Base-by-base conservation (phyloP, 1,140 invertebrate species). In the Ptiloglossa arizonensis region DNA sequence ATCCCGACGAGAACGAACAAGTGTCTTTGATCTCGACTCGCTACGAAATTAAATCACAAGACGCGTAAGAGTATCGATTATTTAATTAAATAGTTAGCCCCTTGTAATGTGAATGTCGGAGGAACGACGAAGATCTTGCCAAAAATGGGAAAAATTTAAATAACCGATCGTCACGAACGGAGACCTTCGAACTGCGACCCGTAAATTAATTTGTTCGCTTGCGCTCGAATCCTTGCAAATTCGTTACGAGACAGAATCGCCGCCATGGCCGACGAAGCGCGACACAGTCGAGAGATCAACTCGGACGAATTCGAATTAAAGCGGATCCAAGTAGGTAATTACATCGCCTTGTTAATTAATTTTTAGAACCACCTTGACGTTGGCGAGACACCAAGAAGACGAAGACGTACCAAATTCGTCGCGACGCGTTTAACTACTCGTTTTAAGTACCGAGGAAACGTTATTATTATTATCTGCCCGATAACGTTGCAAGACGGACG, bases 321-420 rank as follows among this genome's bases (percentile, higher is more conserved):
- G n/a, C 56, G 46, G 52, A 62, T 48, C 68, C 73, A 38, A 69
- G 52, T 19, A 50, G 50, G 38, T 68, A 78, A 83, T 82, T 59
- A 78, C 56, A 72, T 73, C 59, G 38, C 22, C 32, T 38, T n/a
- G 17, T 73, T 79, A 82, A 83, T 83, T 82, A 83, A 82, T 83
- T 78, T 35, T 75, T 69, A 29, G 67, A 63, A 56, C 70, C 32
- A 6, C 2, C 32, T 35, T 6, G 32, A 6, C 24, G 56, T 50
- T 48, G 50, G 3, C 54, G n/a, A 27, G 48, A 50, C 27, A 41
- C 66, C n/a, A n/a, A n/a, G 48, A 24, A 35, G 32, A n/a, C 64
- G 48, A 9, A 13, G 6, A 8, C 19, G 41, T 13, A 5, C 41
- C 46, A 19, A 48, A 48, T 2, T 48, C 46, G 46, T 17, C 9